A percentile compares a stretch with the other conserved stretches of the same genome.
Evolutionary conservation across 1,140 invertebrate species (phyloP).

Genomic region (Drosophila willistoni): DNA sequence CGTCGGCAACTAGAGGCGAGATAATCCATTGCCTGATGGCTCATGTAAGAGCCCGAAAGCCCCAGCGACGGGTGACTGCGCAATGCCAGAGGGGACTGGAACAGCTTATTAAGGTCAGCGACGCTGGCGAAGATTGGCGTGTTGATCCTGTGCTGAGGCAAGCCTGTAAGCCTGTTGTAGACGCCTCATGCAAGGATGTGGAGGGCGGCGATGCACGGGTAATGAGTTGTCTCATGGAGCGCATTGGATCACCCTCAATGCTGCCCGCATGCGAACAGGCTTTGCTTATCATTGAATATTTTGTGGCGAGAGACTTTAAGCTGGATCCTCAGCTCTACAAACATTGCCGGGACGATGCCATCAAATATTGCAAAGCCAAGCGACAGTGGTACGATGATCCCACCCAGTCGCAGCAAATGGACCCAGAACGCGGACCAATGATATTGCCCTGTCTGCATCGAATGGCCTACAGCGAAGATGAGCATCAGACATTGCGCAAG

Average conservation of each 20-base stretch:
- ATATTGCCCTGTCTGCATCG: constrained; percentile 96
- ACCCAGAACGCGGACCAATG: constrained; percentile 89
- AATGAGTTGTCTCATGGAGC: constrained; percentile 97
- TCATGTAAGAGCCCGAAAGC: constrained; percentile 88
- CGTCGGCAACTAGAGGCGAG: constrained; percentile 85
- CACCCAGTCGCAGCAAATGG: constrained; percentile 84
- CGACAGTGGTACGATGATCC: constrained; percentile 88
- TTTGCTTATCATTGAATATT: constrained; percentile 98
- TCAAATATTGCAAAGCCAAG: constrained; percentile 91
- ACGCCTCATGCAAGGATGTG: constrained; percentile 88
- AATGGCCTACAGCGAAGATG: constrained; percentile 90
- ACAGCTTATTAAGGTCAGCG: constrained; percentile 90
- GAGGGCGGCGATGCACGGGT: constrained; percentile 90
- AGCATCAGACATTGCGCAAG: constrained; percentile 86
- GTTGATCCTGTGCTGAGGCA: constrained; percentile 94
- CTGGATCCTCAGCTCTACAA: constrained; percentile 94
- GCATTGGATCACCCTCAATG: constrained; percentile 94
- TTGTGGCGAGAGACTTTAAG: constrained; percentile 96
- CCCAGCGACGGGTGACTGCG: constrained; percentile 86
- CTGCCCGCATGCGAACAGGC: constrained; percentile 94
- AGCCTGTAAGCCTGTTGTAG: constrained; percentile 93
- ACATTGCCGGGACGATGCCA: constrained; percentile 94
- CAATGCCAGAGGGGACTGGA: constrained; percentile 90
- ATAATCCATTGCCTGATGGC: constrained; percentile 99
- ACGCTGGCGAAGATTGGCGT: constrained; percentile 95